Conservation (phyloP, 2,113 vertebrate genomes). For the Limnothrissa miodon region DNA sequence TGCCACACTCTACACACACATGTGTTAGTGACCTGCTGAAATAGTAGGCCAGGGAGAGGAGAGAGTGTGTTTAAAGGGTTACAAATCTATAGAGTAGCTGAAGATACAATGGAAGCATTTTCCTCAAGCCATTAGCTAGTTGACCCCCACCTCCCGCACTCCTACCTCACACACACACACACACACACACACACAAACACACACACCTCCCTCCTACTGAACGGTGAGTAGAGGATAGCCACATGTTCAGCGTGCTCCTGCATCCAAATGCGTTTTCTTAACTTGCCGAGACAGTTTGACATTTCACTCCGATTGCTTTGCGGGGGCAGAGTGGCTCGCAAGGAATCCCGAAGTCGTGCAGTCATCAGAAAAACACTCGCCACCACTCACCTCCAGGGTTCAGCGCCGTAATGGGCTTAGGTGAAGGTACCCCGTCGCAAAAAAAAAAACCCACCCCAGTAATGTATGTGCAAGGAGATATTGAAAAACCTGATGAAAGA, state of each 20-base stretch:
- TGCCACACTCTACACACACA: background rate
- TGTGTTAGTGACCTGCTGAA: background rate
- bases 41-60: background rate
- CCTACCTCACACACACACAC: too few species aligned
- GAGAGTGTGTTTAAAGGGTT: background rate
- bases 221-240: constrained; percentile 47
- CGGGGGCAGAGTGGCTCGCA: constrained; percentile 49
- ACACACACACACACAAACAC: too few species aligned
- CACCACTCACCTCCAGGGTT: constrained; percentile 67
- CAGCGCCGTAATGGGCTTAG: constrained; percentile 67
- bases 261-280: constrained; percentile 68
- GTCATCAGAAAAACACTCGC: constrained; percentile 57
- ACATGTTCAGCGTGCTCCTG: constrained; percentile 61
- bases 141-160: constrained; percentile 30
- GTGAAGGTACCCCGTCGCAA: constrained; percentile 56
- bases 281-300: constrained; percentile 53
- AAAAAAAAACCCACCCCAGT: constrained; percentile 63
- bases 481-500: constrained; percentile 75
- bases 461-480: constrained; percentile 75
- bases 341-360: constrained; percentile 57
- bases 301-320: constrained; percentile 49
- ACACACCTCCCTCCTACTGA: constrained; percentile 38
- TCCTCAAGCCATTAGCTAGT: background rate
- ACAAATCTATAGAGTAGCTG: background rate
- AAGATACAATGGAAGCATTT: background rate